phyloP scores from a whole-genome alignment of 2,113 vertebrate genomes.

The Hypanus sabinus region DNA sequence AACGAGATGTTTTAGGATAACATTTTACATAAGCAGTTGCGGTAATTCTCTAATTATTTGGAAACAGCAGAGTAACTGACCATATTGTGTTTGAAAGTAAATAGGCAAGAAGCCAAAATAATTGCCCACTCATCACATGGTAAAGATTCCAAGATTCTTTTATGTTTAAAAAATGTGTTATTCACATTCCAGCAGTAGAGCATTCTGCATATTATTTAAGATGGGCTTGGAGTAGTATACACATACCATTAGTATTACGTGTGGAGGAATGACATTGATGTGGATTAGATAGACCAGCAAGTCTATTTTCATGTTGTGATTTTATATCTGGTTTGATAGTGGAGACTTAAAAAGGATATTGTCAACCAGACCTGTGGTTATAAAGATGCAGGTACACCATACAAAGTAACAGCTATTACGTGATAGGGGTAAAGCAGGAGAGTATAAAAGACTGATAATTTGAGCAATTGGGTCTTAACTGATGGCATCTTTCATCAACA shows the following conservation, averaged over 20 bases:
- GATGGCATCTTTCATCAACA: constrained; percentile 38
- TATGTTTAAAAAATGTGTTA: not conserved
- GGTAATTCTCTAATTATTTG: not conserved
- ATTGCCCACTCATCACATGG: not conserved
- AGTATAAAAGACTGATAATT: not conserved
- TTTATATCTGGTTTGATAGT: not conserved
- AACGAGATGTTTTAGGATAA: not conserved
- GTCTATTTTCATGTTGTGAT: not conserved
- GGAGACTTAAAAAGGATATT: not conserved
- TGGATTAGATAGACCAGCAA: not conserved
- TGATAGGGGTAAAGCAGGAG: not conserved
- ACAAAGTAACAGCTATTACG: not conserved
- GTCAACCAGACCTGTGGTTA: not conserved
- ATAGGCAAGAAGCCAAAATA: not conserved
- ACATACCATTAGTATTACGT: not conserved
- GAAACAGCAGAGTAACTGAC: not conserved
- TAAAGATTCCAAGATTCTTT: not conserved
- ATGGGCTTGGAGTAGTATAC: not conserved
- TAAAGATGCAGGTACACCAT: not conserved
- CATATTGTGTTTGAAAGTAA: not conserved
- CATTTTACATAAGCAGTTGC: not conserved
- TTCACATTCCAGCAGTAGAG: too few species aligned
- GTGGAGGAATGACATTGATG: not conserved
- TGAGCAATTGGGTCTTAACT: not conserved
- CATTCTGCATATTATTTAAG: not conserved